Evolutionary conservation across 2,113 vertebrate species (phyloP).

Genomic region (Neotragus pygmaeus): DNA sequence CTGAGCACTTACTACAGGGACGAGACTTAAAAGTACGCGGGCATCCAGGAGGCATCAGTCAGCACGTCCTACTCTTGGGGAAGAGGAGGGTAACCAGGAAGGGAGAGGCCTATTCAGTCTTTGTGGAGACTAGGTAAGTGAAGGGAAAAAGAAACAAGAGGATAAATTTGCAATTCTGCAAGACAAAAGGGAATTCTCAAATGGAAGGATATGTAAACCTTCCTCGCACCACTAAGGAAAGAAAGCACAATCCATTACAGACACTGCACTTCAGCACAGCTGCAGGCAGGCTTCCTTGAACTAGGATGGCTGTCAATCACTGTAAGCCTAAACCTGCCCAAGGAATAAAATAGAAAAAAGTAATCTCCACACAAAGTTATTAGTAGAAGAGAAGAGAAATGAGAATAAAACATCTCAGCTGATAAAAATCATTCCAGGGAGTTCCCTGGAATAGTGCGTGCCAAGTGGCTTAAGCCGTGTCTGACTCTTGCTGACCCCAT

Average conservation of each 20-base stretch:
- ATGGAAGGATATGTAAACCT: not conserved
- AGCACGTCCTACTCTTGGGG: not conserved
- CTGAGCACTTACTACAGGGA: not conserved
- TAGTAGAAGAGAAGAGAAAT: not conserved
- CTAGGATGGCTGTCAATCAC: not conserved
- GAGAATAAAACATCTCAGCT: not conserved
- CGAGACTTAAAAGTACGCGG: not conserved
- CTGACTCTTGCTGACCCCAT: not conserved
- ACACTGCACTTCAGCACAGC: too few species aligned
- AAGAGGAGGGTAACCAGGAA: not conserved
- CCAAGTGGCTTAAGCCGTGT: not conserved
- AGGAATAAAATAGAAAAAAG: not conserved
- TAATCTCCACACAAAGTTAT: not conserved
- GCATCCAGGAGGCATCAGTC: not conserved
- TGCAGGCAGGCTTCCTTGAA: not conserved
- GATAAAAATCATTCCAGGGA: not conserved
- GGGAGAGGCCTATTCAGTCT: not conserved
- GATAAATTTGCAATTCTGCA: not conserved
- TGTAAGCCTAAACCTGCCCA: not conserved
- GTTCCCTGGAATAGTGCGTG: not conserved
- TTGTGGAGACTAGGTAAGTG: not conserved
- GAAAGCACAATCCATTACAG: not conserved
- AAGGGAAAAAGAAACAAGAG: not conserved
- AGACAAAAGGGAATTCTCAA: not conserved
- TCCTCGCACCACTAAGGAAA: not conserved